A percentile compares a stretch with the other conserved stretches of the same genome.
These are phyloP conservation scores for Steinernema feltiae DNA, from an alignment of 1,140 invertebrate genomes.

Conservation along the genomic window DNA sequence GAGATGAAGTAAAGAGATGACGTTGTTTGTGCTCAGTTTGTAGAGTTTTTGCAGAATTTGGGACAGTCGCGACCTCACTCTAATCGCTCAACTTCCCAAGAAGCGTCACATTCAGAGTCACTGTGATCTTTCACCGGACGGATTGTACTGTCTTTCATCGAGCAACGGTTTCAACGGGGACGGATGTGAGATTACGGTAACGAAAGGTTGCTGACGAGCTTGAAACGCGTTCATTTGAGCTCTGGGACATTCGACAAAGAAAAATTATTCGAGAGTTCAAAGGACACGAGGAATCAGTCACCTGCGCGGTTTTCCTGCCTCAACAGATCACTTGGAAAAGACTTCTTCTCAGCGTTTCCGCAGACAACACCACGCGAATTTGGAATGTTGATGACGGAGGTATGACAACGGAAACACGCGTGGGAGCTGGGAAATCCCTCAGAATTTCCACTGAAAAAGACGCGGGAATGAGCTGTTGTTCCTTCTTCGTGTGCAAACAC, in stretches of 20 bases:
- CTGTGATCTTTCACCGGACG: not conserved
- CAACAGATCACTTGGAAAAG: constrained; percentile 6
- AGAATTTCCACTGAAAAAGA: not conserved
- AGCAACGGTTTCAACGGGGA: not conserved
- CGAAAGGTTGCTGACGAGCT: not conserved
- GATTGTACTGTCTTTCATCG: not conserved
- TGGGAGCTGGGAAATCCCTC: not conserved
- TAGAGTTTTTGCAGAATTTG: not conserved
- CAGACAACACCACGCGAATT: constrained; percentile 9
- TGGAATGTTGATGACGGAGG: constrained; percentile 10
- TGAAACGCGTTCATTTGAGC: not conserved
- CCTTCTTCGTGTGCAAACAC: not conserved
- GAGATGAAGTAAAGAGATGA: not conserved
- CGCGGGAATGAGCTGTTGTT: no score
- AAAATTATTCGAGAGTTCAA: not conserved
- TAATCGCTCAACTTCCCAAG: not conserved
- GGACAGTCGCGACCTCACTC: not conserved
- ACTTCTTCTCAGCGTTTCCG: not conserved
- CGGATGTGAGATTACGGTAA: constrained; percentile 3
- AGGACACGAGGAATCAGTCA: constrained; percentile 2
- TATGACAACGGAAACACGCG: not conserved
- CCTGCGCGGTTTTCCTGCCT: not conserved
- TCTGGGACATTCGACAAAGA: not conserved
- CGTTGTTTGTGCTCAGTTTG: not conserved
- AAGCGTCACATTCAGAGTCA: not conserved